phyloP scores from a whole-genome alignment of 2,888 invertebrate genomes.

The Hypomecis atomaria region DNA sequence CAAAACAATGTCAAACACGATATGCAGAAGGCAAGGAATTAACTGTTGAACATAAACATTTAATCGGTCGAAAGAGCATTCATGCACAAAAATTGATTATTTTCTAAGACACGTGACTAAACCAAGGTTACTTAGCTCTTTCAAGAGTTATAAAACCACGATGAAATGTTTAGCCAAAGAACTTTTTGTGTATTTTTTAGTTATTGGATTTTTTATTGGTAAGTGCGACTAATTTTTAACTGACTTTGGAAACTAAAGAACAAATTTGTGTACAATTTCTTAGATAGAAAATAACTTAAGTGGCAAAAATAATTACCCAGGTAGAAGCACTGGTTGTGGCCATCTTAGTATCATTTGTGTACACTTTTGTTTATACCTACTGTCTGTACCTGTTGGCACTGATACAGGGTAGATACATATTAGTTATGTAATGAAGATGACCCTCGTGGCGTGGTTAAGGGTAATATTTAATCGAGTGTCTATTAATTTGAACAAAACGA shows the following conservation, averaged over 20 bases:
- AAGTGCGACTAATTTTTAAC: background rate
- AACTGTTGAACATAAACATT: conserved; percentile 20
- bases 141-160: conserved; percentile 16
- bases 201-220: conserved; percentile 18
- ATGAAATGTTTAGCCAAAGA: conserved; percentile 32
- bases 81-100: conserved; percentile 25
- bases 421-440: too few relatives aligned
- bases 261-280: too few relatives aligned
- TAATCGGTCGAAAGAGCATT: conserved; percentile 12
- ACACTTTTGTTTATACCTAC: too few relatives aligned
- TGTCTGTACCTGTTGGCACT: too few relatives aligned
- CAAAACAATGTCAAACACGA: background rate
- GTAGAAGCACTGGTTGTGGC: too few relatives aligned
- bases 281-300: too few relatives aligned
- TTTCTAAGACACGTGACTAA: conserved; percentile 13
- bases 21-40: background rate
- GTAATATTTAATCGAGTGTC: too few relatives aligned
- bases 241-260: background rate
- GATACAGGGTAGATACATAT: too few relatives aligned
- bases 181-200: conserved; percentile 16
- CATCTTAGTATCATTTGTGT: too few relatives aligned
- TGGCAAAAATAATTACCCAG: too few relatives aligned
- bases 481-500: too few relatives aligned
- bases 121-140: conserved; percentile 28
- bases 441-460: too few relatives aligned